Conservation (phyloP, 1,140 invertebrate genomes). For the Venturia canescens region DNA sequence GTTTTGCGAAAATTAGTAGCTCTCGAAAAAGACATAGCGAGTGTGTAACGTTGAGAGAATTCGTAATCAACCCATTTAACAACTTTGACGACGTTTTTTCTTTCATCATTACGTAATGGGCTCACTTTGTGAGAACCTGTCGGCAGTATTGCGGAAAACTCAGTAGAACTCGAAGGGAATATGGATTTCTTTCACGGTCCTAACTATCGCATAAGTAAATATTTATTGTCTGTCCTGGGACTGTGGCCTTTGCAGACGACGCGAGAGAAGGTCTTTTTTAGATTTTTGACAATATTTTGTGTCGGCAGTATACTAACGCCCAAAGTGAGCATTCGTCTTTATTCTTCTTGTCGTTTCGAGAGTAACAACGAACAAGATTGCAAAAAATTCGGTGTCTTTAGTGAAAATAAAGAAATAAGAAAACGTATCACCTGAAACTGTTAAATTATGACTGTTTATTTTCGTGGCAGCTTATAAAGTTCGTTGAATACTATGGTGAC, state of each 20-base stretch:
- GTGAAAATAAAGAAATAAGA: background rate
- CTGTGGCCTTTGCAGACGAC: constrained; percentile 19
- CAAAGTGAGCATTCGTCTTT: background rate
- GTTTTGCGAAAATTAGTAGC: background rate
- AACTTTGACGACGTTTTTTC: background rate
- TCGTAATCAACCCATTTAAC: background rate
- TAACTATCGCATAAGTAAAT: constrained; percentile 21
- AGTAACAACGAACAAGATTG: no score
- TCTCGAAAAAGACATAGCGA: background rate
- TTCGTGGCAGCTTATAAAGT: constrained; percentile 15
- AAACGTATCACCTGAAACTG: background rate
- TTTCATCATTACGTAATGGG: background rate
- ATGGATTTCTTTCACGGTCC: constrained; percentile 33
- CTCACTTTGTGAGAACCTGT: background rate
- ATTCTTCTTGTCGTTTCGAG: background rate
- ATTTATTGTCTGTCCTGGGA: constrained; percentile 13
- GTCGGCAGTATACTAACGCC: constrained; percentile 18
- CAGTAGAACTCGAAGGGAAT: background rate
- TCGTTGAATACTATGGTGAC: constrained; percentile 21
- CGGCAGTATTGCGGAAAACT: background rate
- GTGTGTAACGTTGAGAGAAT: background rate
- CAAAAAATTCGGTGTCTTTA: background rate
- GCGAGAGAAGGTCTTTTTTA: constrained; percentile 7
- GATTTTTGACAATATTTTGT: background rate
- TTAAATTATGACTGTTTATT: background rate